phyloP scores from a whole-genome alignment of 1,140 invertebrate genomes.

The Lucilia sericata region DNA sequence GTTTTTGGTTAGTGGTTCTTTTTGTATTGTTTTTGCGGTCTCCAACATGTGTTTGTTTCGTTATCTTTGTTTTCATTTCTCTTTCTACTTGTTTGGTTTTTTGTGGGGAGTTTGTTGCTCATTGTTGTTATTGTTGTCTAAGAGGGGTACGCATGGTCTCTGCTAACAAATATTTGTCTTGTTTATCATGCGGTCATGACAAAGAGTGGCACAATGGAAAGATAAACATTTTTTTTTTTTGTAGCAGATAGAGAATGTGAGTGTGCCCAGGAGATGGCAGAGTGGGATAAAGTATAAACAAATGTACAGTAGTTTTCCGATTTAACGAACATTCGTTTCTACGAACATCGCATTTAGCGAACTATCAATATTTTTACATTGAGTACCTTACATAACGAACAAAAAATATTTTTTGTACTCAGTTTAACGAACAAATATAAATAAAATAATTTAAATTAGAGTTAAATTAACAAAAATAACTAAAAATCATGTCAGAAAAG shows the following conservation, averaged over 20 bases:
- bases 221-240: neutral
- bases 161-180: neutral
- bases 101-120: neutral
- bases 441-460: too few species aligned
- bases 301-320: too few species aligned
- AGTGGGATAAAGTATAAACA: neutral
- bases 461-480: too few species aligned
- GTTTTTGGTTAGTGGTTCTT: neutral
- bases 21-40: neutral
- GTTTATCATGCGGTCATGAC: neutral
- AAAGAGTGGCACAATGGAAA: neutral
- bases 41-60: constrained; percentile 1
- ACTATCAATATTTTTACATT: too few species aligned
- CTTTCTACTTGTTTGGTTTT: neutral
- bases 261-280: neutral
- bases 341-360: too few species aligned
- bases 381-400: too few species aligned
- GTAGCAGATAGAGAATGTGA: neutral
- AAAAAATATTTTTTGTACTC: too few species aligned
- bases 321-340: too few species aligned
- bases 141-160: neutral
- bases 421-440: too few species aligned
- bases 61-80: neutral
- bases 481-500: too few species aligned
- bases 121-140: too few species aligned